These are phyloP conservation scores for Geophilus truncorum DNA, from an alignment of 2,888 invertebrate species.

Conservation along the genomic window DNA sequence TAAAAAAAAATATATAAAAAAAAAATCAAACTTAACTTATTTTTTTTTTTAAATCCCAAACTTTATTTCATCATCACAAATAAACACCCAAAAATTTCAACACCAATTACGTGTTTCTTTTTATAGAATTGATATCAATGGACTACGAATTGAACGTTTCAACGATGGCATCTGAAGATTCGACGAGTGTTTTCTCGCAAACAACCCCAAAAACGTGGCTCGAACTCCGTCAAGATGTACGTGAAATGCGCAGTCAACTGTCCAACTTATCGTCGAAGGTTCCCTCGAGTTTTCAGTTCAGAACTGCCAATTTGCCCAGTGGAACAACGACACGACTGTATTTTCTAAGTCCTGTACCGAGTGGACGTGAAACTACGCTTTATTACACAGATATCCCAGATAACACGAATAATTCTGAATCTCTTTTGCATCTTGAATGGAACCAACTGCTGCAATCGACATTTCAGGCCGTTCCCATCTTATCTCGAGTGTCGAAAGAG, in stretches of 20 bases:
- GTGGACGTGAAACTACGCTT: slow-evolving; percentile 84
- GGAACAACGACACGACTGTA: slow-evolving; percentile 65
- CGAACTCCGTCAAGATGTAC: slow-evolving; percentile 46
- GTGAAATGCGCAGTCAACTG: slow-evolving; percentile 45
- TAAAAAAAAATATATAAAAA: background rate
- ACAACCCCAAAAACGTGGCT: slow-evolving; percentile 44
- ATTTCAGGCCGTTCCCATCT: slow-evolving; percentile 58
- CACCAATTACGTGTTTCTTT: background rate
- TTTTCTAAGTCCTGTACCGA: slow-evolving; percentile 80
- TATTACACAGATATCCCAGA: slow-evolving; percentile 72
- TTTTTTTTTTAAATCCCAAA: too few species aligned
- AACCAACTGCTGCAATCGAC: slow-evolving; percentile 75
- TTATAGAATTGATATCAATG: background rate
- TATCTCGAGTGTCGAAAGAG: slow-evolving; percentile 69
- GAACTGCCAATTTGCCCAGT: slow-evolving; percentile 42
- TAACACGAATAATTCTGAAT: background rate
- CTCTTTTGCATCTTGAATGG: slow-evolving; percentile 53
- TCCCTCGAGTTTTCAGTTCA: slow-evolving; percentile 46
- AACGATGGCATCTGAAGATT: background rate
- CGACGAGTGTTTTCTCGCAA: background rate
- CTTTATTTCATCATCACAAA: background rate
- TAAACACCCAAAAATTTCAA: background rate
- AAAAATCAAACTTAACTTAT: too few species aligned
- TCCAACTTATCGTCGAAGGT: slow-evolving; percentile 45
- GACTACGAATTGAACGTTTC: background rate